These are phyloP conservation scores for Nemotelus nigrinus DNA, from an alignment of 2,888 invertebrate genomes.

Conservation along the genomic window DNA sequence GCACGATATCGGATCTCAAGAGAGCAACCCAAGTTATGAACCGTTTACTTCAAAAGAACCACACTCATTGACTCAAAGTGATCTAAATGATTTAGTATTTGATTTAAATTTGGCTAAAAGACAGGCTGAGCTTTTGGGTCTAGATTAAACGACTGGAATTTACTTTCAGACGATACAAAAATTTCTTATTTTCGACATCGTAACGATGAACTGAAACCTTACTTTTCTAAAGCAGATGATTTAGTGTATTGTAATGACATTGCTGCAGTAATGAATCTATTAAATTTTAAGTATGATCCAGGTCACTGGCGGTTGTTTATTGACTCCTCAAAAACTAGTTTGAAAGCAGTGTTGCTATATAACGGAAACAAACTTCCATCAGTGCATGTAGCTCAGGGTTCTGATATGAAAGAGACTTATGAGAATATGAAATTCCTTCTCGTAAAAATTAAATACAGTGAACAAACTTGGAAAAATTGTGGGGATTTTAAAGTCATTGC, in stretches of 20 bases:
- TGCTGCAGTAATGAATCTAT: constrained; percentile 36
- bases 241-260: constrained; percentile 40
- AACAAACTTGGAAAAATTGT: constrained; percentile 29
- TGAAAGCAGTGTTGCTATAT: constrained; percentile 41
- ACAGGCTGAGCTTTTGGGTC: constrained; percentile 11
- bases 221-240: constrained; percentile 26
- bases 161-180: constrained; percentile 28
- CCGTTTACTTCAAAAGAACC: constrained; percentile 23
- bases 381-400: constrained; percentile 9
- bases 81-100: background rate
- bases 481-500: constrained; percentile 22
- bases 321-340: constrained; percentile 28
- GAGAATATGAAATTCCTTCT: constrained; percentile 26
- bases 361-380: constrained; percentile 35
- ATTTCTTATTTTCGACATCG: constrained; percentile 27
- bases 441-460: constrained; percentile 20
- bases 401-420: constrained; percentile 37
- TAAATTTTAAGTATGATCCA: constrained; percentile 40
- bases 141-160: constrained; percentile 1
- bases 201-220: constrained; percentile 21
- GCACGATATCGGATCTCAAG: background rate
- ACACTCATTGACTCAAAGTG: constrained; percentile 26
- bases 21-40: constrained; percentile 16
- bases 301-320: constrained; percentile 24
- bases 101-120: constrained; percentile 4